Evolutionary conservation across 2,797 vertebrate genomes (phyloP), one percentile per base, ranked within the genome.

Genomic region (Apogon hyalosoma): DNA sequence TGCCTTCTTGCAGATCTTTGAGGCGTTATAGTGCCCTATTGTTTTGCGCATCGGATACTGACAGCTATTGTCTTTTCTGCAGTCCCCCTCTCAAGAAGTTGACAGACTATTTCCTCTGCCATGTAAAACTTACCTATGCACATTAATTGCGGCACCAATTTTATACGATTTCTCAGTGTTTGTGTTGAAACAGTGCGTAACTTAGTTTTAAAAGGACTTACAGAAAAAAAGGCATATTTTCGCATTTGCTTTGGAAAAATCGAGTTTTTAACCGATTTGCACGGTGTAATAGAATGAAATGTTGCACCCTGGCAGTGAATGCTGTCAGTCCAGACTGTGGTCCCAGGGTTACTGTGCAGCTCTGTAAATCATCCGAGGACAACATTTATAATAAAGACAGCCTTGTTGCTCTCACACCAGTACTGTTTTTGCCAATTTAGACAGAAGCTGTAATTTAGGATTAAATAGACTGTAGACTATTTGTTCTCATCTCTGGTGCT

Each of bases 1-100:
- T 49, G 71, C 61, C 66, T 83, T 60, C 50, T 64, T 69, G 73
- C 76, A 60, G 50, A 70, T 79, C 77, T 77, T 39, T 7, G 36
- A 83, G 82, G 77, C 66, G 60, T 59, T 56, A 63, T 56, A 46
- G 60, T 58, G 77, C 79, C 70, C 80, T 33, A 53, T 90, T 92
- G 84, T 91, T 93, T 92, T 90, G 90, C 90, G 90, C 90, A 92
- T 90, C 79, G 87, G 63, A 79, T 77, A 9, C 71, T 79, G 82
- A 78, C 83, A 75, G 67, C 85, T 87, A 73, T 88, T 87, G 88
- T 88, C 78, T 85, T 50, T 74, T 45, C 75, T 87, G 82, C 86
- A 81, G 85, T 61, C 56, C 69, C 53, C 13, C n/a, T 75, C 72
- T 73, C 28, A 41, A 85, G 77, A 92, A 92, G 85, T 92, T 92